These are phyloP conservation scores for Latrodectus elegans DNA, from an alignment of 2,888 invertebrate species.

Conservation along the genomic window DNA sequence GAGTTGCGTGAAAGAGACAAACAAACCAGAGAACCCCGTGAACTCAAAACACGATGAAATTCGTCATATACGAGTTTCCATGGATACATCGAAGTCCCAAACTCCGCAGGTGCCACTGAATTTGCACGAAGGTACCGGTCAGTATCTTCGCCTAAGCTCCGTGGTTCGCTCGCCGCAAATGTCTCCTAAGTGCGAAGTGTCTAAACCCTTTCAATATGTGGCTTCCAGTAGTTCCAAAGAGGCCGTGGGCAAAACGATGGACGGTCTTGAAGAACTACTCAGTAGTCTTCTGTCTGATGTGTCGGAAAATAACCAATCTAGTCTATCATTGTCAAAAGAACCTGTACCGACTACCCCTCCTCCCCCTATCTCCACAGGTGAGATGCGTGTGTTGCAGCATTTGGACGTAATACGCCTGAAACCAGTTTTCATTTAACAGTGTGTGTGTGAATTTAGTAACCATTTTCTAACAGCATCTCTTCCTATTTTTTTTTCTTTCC, in stretches of 20 bases:
- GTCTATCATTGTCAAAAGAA: conserved; percentile 22
- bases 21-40: not conserved
- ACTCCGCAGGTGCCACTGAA: conserved; percentile 3
- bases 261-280: conserved; percentile 51
- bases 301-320: conserved; percentile 47
- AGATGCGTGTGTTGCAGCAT: conserved; percentile 67
- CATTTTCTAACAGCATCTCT: not conserved
- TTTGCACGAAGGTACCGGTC: not conserved
- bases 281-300: conserved; percentile 58
- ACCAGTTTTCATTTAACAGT: conserved; percentile 57
- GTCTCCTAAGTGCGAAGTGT: conserved; percentile 1
- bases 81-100: conserved; percentile 38
- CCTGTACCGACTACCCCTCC: conserved; percentile 23
- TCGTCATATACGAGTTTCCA: conserved; percentile 58
- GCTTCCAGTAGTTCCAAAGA: conserved; percentile 17
- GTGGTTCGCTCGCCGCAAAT: conserved; percentile 17
- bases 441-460: not conserved
- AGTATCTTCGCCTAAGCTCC: conserved; percentile 50
- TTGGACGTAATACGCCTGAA: conserved; percentile 64
- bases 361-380: conserved; percentile 39
- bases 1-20: not conserved
- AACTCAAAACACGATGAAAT: conserved; percentile 41
- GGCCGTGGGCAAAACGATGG: conserved; percentile 26
- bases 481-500: not conserved
- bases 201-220: not conserved